phyloP scores from a whole-genome alignment of 2,797 vertebrate genomes.

The Eutrigla gurnardus region DNA sequence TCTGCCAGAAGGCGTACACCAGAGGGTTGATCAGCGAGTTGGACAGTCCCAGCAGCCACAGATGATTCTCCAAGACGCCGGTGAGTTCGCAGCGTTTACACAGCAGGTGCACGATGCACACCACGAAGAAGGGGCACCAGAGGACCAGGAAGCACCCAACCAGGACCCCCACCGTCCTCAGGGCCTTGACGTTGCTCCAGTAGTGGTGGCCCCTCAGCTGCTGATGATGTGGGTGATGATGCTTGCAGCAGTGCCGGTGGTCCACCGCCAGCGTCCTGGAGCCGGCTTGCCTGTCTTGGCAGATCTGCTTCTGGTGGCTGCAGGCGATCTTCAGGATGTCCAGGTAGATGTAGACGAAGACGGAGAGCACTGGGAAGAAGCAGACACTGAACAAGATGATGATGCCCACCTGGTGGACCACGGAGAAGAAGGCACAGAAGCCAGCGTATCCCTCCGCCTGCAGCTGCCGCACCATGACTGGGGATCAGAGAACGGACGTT shows the following conservation, averaged over 20 bases:
- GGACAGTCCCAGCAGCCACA: conserved; percentile 90
- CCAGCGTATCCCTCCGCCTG: conserved; percentile 71
- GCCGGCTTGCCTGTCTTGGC: conserved; percentile 68
- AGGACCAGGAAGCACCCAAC: conserved; percentile 90
- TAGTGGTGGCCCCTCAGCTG: conserved; percentile 48
- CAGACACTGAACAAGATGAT: conserved; percentile 83
- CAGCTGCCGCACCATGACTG: conserved; percentile 79
- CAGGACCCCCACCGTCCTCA: conserved; percentile 88
- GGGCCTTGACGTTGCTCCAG: conserved; percentile 86
- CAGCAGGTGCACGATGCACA: conserved; percentile 84
- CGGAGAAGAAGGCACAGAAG: conserved; percentile 88
- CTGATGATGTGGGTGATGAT: conserved; percentile 19
- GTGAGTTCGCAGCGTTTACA: conserved; percentile 84
- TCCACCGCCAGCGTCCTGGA: conserved; percentile 31
- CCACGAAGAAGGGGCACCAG: conserved; percentile 92
- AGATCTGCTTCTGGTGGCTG: conserved; percentile 87
- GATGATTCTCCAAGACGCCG: conserved; percentile 84
- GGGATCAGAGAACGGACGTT: background rate
- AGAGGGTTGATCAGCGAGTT: conserved; percentile 93
- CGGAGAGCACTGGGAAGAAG: conserved; percentile 88
- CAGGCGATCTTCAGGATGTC: conserved; percentile 93
- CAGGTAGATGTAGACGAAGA: conserved; percentile 92
- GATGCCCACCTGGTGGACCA: conserved; percentile 84
- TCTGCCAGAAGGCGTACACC: conserved; percentile 92
- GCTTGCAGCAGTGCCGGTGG: background rate